A percentile compares a stretch with the other conserved stretches of the same genome.
Evolutionary conservation across 2,888 invertebrate genomes (phyloP).

Genomic region (Acleris cristana): DNA sequence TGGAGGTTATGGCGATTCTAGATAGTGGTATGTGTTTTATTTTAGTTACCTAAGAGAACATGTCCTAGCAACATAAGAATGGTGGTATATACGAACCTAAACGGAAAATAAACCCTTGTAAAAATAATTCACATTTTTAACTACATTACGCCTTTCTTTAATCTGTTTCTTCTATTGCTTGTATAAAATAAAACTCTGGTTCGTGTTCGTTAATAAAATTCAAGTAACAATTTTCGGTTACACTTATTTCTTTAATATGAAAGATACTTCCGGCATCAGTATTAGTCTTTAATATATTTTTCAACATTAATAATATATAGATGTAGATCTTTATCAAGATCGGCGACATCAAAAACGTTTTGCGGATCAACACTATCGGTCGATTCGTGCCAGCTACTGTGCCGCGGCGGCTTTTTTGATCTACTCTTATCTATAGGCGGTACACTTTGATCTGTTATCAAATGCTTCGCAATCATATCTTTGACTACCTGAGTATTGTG

Average conservation of each 20-base stretch:
- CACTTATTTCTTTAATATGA: neutral
- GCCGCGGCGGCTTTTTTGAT: slow-evolving; percentile 63
- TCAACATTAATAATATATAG: slow-evolving; percentile 6
- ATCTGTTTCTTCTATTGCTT: neutral
- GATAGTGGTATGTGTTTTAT: neutral
- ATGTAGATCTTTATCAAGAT: slow-evolving; percentile 47
- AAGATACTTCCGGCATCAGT: too few relatives aligned
- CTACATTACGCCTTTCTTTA: neutral
- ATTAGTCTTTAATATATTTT: too few relatives aligned
- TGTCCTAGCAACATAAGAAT: too few relatives aligned
- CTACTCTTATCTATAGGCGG: slow-evolving; percentile 62
- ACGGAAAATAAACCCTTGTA: too few relatives aligned
- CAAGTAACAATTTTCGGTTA: too few relatives aligned
- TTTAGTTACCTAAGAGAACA: neutral
- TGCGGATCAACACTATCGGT: slow-evolving; percentile 59
- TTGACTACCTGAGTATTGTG: slow-evolving; percentile 71
- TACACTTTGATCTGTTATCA: slow-evolving; percentile 65
- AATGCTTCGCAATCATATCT: slow-evolving; percentile 64
- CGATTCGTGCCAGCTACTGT: slow-evolving; percentile 65
- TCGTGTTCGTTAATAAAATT: too few relatives aligned
- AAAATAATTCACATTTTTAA: too few relatives aligned
- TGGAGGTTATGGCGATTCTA: slow-evolving; percentile 44
- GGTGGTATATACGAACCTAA: too few relatives aligned
- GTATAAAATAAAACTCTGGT: neutral
- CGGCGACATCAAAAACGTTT: slow-evolving; percentile 61